Conservation (phyloP, 2,888 invertebrate genomes). For the Steinernema scapterisci region DNA sequence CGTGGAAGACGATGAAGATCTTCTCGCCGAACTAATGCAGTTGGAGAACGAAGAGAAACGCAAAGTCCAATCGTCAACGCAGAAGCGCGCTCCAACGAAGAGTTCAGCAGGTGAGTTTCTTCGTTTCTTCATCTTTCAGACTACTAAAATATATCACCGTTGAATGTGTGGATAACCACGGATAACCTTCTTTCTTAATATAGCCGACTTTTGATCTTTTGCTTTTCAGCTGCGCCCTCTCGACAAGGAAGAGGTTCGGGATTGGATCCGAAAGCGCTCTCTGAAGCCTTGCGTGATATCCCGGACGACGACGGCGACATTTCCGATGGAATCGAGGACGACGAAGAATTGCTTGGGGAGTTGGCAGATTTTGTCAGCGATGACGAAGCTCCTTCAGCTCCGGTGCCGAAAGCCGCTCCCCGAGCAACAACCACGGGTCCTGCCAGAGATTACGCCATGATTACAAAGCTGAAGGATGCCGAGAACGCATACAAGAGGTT, state of each 20-base stretch:
- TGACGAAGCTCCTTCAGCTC: background rate
- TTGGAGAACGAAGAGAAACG: constrained; percentile 16
- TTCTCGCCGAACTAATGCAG: constrained; percentile 16
- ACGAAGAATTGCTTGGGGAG: constrained; percentile 23
- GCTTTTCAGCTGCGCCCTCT: background rate
- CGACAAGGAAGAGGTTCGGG: background rate
- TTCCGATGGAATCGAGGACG: constrained; percentile 12
- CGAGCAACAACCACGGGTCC: background rate
- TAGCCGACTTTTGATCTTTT: no score
- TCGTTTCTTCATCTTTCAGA: no score
- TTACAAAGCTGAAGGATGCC: background rate
- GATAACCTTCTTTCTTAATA: no score
- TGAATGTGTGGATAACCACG: no score
- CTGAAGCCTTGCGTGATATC: background rate
- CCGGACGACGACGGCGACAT: constrained; percentile 17
- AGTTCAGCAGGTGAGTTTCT: background rate
- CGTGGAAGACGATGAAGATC: constrained; percentile 12
- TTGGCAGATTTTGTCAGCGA: constrained; percentile 3
- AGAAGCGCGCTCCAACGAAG: background rate
- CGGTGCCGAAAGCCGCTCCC: background rate
- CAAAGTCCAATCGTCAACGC: background rate
- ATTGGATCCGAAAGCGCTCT: constrained; percentile 16
- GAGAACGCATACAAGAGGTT: background rate
- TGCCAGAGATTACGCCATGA: background rate
- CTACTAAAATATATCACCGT: no score